These are phyloP conservation scores for Tyto alba DNA, from an alignment of 2,113 vertebrate genomes.

Conservation along the genomic window DNA sequence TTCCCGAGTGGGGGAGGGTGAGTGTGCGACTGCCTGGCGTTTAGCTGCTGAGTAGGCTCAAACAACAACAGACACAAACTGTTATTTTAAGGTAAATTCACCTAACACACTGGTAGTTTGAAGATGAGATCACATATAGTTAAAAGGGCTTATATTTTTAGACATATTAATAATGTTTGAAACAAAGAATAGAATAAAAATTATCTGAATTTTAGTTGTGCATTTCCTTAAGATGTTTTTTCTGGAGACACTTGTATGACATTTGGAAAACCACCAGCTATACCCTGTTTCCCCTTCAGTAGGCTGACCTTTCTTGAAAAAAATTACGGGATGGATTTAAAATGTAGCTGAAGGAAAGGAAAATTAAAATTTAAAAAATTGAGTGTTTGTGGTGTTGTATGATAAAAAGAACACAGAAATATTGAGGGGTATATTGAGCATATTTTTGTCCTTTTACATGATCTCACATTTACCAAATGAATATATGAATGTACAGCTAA, in stretches of 20 bases:
- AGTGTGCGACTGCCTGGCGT: too few relatives aligned
- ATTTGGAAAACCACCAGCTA: neutral
- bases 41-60: too few relatives aligned
- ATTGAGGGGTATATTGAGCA: neutral
- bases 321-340: neutral
- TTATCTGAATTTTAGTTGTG: neutral
- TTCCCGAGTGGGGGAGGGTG: too few relatives aligned
- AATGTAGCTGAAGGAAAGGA: neutral
- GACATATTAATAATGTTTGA: neutral
- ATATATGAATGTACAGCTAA: neutral
- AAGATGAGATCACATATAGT: neutral
- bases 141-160: neutral
- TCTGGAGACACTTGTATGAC: neutral
- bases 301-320: neutral
- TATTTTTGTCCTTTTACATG: neutral
- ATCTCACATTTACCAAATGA: neutral
- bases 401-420: neutral
- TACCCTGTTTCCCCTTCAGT: neutral
- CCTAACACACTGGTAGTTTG: neutral
- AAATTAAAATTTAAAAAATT: neutral
- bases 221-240: neutral
- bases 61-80: too few relatives aligned
- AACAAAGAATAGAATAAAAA: neutral
- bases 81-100: neutral
- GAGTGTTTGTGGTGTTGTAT: neutral